These are phyloP conservation scores for Thereuonema tuberculata DNA, from an alignment of 1,140 invertebrate genomes.

Conservation along the genomic window DNA sequence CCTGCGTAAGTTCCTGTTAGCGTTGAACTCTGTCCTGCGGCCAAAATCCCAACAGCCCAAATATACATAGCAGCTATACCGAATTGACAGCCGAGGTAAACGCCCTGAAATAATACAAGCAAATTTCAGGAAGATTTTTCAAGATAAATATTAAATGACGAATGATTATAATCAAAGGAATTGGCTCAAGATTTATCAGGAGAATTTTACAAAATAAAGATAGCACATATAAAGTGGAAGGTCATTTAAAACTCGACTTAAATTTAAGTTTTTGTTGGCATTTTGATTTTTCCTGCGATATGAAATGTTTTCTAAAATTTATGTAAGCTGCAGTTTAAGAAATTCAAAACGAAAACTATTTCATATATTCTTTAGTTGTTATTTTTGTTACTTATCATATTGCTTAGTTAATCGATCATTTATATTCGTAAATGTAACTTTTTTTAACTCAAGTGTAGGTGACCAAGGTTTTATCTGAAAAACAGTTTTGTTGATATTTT, in stretches of 20 bases:
- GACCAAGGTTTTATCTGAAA: no score
- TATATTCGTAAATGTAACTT: no score
- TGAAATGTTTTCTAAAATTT: background rate
- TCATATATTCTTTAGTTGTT: no score
- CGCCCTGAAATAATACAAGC: conserved; percentile 34
- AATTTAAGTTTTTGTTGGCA: background rate
- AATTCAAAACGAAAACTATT: no score
- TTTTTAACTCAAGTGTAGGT: no score
- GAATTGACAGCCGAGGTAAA: conserved; percentile 72
- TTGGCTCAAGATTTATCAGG: background rate
- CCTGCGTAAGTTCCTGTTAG: conserved; percentile 55
- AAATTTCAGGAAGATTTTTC: background rate
- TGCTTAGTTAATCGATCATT: no score
- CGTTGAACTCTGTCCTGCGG: conserved; percentile 78
- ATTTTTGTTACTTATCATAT: no score
- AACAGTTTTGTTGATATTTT: no score
- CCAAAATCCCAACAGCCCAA: conserved; percentile 79
- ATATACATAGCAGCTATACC: conserved; percentile 67
- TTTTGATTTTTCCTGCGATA: background rate
- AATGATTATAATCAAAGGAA: background rate
- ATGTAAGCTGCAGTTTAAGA: background rate
- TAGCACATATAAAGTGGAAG: background rate
- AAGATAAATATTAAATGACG: background rate
- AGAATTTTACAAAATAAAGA: background rate
- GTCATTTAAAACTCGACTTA: background rate